phyloP scores from a whole-genome alignment of 2,113 vertebrate genomes.

The Phoxinus phoxinus region DNA sequence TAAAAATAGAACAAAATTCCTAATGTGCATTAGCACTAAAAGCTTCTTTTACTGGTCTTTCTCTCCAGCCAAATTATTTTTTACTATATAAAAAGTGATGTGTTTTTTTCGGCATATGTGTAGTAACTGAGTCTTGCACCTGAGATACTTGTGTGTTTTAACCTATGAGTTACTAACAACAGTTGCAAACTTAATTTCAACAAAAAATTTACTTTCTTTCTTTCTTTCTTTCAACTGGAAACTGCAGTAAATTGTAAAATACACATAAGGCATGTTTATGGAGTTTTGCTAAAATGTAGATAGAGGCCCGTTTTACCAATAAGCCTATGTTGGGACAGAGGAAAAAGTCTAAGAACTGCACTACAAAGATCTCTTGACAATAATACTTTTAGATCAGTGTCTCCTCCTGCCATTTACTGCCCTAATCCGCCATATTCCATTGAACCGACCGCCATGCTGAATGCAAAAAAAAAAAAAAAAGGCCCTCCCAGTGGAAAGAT shows the following conservation, averaged over 20 bases:
- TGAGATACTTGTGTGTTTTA: not conserved
- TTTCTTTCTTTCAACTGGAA: not conserved
- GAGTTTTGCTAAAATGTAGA: not conserved
- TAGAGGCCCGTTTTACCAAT: too few species aligned
- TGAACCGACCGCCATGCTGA: slow-evolving; percentile 62
- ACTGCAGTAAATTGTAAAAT: not conserved
- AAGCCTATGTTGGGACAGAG: not conserved
- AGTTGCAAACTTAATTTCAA: not conserved
- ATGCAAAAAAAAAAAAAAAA: slow-evolving; percentile 42
- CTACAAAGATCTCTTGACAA: not conserved
- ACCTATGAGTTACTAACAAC: not conserved
- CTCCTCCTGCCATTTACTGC: slow-evolving; percentile 44
- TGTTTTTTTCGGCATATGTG: not conserved
- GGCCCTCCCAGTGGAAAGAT: slow-evolving; percentile 65
- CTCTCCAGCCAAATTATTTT: not conserved
- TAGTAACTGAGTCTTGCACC: not conserved
- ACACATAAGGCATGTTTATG: not conserved
- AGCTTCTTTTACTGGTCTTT: not conserved
- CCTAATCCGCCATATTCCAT: slow-evolving; percentile 52
- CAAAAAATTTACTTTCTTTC: too few species aligned
- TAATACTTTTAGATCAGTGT: slow-evolving; percentile 51
- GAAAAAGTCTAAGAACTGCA: not conserved
- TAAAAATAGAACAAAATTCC: too few species aligned
- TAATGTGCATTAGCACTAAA: not conserved
- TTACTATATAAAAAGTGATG: not conserved